phyloP scores from a whole-genome alignment of 1,140 invertebrate species.

The Temnothorax nylanderi region DNA sequence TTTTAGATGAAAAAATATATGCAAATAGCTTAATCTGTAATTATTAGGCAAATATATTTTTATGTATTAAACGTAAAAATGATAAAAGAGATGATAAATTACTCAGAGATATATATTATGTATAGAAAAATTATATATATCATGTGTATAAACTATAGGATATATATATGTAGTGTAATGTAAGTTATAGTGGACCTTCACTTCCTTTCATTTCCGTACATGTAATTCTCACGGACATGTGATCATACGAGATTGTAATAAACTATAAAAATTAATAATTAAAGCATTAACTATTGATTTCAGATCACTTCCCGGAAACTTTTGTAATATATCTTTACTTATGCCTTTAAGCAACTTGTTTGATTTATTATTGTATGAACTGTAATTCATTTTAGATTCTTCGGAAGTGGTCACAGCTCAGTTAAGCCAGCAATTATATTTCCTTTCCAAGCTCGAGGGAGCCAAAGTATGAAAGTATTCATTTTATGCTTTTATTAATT shows the following conservation, averaged over 20 bases:
- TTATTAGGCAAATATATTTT: neutral
- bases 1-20: neutral
- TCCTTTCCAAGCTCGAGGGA: neutral
- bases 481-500: neutral
- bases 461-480: slow-evolving; percentile 1
- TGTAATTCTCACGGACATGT: neutral
- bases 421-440: slow-evolving; percentile 17
- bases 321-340: neutral
- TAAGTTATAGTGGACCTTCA: slow-evolving; percentile 39
- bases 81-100: neutral
- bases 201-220: slow-evolving; percentile 57
- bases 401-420: slow-evolving; percentile 28
- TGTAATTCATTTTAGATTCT: slow-evolving; percentile 19
- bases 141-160: neutral
- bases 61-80: neutral
- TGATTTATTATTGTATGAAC: slow-evolving; percentile 18
- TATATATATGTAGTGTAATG: neutral
- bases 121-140: neutral
- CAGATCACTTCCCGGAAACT: neutral
- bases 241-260: slow-evolving; percentile 16
- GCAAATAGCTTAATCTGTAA: neutral
- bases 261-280: neutral
- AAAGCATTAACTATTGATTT: neutral
- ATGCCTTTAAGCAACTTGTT: neutral
- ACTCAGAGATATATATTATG: neutral